These are phyloP conservation scores for Chaetodon trifascialis DNA, from an alignment of 2,113 vertebrate species.

Conservation along the genomic window DNA sequence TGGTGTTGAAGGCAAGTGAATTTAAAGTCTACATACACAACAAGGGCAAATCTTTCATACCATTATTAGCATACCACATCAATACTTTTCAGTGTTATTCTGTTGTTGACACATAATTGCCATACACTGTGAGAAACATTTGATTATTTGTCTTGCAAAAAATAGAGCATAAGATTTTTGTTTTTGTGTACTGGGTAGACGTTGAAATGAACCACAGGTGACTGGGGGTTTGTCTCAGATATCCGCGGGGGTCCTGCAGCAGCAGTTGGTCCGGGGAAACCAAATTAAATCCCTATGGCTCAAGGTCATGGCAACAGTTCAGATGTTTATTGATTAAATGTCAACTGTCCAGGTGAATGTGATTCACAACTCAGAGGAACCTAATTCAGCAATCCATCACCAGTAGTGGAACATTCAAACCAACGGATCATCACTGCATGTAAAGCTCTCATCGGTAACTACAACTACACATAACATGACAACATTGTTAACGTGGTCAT, in stretches of 20 bases:
- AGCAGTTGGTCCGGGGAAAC: slow-evolving; percentile 71
- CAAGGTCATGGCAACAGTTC: slow-evolving; percentile 84
- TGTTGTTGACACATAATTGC: slow-evolving; percentile 53
- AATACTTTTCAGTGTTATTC: slow-evolving; percentile 31
- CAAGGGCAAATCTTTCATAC: slow-evolving; percentile 7
- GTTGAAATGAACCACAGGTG: slow-evolving; percentile 63
- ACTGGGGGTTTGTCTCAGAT: slow-evolving; percentile 66
- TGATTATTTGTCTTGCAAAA: slow-evolving; percentile 68
- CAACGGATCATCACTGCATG: slow-evolving; percentile 46
- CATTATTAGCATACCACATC: not conserved
- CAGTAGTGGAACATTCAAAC: slow-evolving; percentile 71
- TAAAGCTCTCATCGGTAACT: slow-evolving; percentile 14
- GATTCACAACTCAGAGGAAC: slow-evolving; percentile 81
- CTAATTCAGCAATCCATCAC: slow-evolving; percentile 77
- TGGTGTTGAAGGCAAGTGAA: not conserved
- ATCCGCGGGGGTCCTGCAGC: slow-evolving; percentile 65
- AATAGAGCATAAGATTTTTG: slow-evolving; percentile 61
- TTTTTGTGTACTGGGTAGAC: slow-evolving; percentile 45
- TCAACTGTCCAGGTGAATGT: slow-evolving; percentile 83
- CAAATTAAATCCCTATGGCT: slow-evolving; percentile 80
- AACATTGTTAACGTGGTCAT: not conserved
- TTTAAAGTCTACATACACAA: not conserved
- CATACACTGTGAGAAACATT: slow-evolving; percentile 36
- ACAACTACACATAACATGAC: not conserved
- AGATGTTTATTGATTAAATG: slow-evolving; percentile 86